phyloP scores from a whole-genome alignment of 2,113 vertebrate species.

The Felis catus region DNA sequence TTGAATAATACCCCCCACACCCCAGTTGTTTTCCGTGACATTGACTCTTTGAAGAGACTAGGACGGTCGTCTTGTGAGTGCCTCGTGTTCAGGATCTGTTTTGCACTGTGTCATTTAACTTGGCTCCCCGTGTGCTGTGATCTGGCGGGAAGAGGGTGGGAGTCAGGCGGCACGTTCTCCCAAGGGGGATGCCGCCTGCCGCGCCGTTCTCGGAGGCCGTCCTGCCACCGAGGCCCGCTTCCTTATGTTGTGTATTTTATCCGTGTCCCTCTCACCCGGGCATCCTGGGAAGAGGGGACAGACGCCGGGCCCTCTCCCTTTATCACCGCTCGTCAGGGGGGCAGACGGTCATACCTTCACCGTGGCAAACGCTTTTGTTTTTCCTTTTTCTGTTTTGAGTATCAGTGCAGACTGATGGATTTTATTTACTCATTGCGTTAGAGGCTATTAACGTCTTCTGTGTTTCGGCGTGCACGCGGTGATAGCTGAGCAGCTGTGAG shows the following conservation, averaged over 20 bases:
- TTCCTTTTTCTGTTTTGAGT: not conserved
- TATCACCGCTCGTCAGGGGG: fast-evolving
- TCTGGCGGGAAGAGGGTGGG: not conserved
- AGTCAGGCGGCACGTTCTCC: too few species aligned
- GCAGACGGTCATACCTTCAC: fast-evolving
- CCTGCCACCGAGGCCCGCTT: not conserved
- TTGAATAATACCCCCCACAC: not conserved
- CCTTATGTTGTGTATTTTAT: fast-evolving
- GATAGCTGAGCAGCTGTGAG: fast-evolving
- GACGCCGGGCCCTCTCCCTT: fast-evolving
- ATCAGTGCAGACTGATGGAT: not conserved
- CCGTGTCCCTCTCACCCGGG: fast-evolving
- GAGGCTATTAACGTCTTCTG: not conserved
- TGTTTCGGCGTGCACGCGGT: not conserved
- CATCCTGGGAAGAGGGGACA: too few species aligned
- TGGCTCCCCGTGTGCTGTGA: not conserved
- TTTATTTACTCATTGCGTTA: fast-evolving
- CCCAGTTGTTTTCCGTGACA: fast-evolving
- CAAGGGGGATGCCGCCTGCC: fast-evolving
- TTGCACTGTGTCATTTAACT: fast-evolving
- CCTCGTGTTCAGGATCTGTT: not conserved
- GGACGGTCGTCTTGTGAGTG: not conserved
- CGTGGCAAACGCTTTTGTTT: not conserved
- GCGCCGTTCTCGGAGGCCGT: fast-evolving
- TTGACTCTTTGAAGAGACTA: not conserved